These are phyloP conservation scores for Ennomos fuscantarius DNA, from an alignment of 2,888 invertebrate genomes.

Conservation along the genomic window DNA sequence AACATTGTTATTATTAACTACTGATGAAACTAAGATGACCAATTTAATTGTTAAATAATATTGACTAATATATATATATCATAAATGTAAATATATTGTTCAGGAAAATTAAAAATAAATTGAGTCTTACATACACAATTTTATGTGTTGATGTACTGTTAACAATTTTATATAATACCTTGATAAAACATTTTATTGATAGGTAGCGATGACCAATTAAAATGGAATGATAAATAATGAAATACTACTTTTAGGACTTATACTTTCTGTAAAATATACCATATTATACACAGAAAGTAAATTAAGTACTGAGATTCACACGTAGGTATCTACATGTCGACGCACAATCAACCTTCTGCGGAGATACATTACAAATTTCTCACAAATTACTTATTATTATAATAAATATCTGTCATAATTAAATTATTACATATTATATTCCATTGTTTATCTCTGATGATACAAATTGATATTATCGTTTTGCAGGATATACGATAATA, in stretches of 20 bases:
- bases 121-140: slow-evolving; percentile 1
- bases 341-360: slow-evolving; percentile 30
- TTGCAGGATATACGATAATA: too few species aligned
- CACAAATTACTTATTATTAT: neutral
- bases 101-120: too few species aligned
- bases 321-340: slow-evolving; percentile 46
- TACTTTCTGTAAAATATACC: slow-evolving; percentile 4
- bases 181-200: slow-evolving; percentile 8
- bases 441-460: neutral
- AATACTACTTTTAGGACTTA: slow-evolving; percentile 39
- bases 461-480: neutral
- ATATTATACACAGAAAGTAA: slow-evolving; percentile 19
- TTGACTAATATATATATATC: neutral
- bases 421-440: neutral
- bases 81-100: too few species aligned
- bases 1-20: neutral
- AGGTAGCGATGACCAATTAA: slow-evolving; percentile 18
- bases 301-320: slow-evolving; percentile 56
- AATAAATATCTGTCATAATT: neutral
- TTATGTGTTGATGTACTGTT: slow-evolving; percentile 2
- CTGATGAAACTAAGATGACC: too few species aligned
- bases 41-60: neutral
- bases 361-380: slow-evolving; percentile 16
- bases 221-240: slow-evolving; percentile 48
- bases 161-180: slow-evolving; percentile 3